Conservation (phyloP, 2,113 vertebrate genomes). For the Silurus asotus region DNA sequence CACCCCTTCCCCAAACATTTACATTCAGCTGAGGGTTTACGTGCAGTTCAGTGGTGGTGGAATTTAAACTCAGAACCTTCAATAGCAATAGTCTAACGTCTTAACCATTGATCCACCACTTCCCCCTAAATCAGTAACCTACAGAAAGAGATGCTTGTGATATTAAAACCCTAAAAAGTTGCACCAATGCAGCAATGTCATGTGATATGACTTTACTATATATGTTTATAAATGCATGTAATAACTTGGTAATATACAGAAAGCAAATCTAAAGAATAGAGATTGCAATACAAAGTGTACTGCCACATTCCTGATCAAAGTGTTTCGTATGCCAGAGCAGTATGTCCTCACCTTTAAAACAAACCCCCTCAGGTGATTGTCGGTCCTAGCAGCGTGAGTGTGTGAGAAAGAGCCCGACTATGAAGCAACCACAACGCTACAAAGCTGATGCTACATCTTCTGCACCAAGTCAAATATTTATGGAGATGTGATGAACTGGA, state of each 20-base stretch:
- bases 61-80: too few relatives aligned
- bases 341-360: not conserved
- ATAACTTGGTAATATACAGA: not conserved
- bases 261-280: not conserved
- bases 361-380: not conserved
- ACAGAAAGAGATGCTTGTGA: too few relatives aligned
- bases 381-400: not conserved
- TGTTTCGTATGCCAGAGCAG: slow-evolving; percentile 6
- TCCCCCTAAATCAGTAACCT: too few relatives aligned
- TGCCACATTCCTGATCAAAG: not conserved
- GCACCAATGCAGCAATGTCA: not conserved
- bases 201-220: too few relatives aligned
- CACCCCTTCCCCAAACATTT: too few relatives aligned
- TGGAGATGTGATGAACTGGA: not conserved
- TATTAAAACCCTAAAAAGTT: not conserved
- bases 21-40: too few relatives aligned
- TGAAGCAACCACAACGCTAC: not conserved
- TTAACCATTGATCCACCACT: too few relatives aligned
- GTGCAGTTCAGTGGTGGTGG: too few relatives aligned
- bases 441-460: not conserved
- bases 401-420: not conserved
- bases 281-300: not conserved
- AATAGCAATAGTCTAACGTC: too few relatives aligned
- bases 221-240: not conserved
- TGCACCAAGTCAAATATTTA: slow-evolving; percentile 11